A percentile compares a stretch with the other conserved stretches of the same genome.
phyloP scores from a whole-genome alignment of 1,140 invertebrate genomes.

The Neodiprion pinetum region DNA sequence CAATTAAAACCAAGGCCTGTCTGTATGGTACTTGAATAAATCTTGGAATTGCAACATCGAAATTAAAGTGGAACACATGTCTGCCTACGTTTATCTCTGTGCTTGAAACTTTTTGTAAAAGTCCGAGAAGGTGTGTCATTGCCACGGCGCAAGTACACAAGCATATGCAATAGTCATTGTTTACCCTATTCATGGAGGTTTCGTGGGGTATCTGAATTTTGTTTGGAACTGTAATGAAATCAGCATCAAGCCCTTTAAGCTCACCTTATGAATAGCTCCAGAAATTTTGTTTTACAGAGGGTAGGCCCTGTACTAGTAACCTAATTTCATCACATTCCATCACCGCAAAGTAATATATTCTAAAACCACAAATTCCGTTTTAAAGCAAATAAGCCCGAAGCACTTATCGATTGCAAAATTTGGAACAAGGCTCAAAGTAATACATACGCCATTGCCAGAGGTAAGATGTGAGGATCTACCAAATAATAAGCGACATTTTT shows the following conservation, averaged over 20 bases:
- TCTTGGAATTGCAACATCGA: not conserved
- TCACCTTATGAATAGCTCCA: not conserved
- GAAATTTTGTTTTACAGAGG: not conserved
- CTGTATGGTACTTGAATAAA: too few relatives aligned
- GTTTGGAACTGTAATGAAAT: not conserved
- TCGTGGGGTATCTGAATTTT: too few relatives aligned
- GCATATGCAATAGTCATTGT: not conserved
- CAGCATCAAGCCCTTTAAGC: not conserved
- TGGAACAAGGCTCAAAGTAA: too few relatives aligned
- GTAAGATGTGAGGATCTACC: too few relatives aligned
- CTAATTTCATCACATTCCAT: not conserved
- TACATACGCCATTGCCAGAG: too few relatives aligned
- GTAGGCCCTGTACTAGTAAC: not conserved
- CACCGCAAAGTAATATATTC: too few relatives aligned
- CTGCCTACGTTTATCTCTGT: not conserved
- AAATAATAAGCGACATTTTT: too few relatives aligned
- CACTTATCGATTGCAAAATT: too few relatives aligned
- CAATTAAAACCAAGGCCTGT: not conserved
- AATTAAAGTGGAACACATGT: not conserved
- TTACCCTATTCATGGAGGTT: too few relatives aligned
- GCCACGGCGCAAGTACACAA: not conserved
- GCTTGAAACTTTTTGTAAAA: not conserved
- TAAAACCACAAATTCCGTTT: too few relatives aligned
- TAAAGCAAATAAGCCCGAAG: too few relatives aligned
- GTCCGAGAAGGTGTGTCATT: not conserved